Conservation (phyloP, 1,140 invertebrate genomes). For the Hycleus phaleratus region DNA sequence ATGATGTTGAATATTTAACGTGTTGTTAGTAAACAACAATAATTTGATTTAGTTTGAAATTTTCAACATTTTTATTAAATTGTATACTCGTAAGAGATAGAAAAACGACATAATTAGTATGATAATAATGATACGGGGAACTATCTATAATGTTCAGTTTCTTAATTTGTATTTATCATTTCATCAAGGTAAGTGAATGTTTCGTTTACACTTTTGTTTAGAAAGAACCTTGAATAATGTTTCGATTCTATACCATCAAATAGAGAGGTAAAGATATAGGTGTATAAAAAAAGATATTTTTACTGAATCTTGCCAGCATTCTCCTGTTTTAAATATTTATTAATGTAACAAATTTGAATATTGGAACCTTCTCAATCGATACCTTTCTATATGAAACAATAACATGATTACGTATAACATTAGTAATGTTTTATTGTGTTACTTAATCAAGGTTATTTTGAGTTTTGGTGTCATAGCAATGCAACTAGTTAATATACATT, state of each 20-base stretch:
- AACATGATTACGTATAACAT: conserved; percentile 17
- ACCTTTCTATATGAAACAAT: conserved; percentile 24
- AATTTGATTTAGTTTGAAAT: no score
- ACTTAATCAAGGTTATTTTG: conserved; percentile 28
- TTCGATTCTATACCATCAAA: conserved; percentile 28
- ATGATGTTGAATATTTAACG: no score
- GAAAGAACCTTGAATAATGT: conserved; percentile 33
- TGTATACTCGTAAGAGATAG: no score
- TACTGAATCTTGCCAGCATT: conserved; percentile 29
- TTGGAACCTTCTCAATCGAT: conserved; percentile 26
- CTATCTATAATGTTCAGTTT: no score
- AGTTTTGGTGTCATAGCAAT: conserved; percentile 22
- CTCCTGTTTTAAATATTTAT: conserved; percentile 31
- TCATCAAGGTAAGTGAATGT: conserved; percentile 32
- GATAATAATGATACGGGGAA: no score
- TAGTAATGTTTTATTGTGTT: conserved; percentile 27
- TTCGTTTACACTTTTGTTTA: conserved; percentile 31
- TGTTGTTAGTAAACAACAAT: no score
- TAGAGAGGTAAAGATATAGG: conserved; percentile 10
- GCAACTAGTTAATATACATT: conserved; percentile 19
- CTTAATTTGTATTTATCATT: conserved; percentile 13
- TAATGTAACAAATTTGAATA: conserved; percentile 14
- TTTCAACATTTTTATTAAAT: no score
- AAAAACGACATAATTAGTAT: no score
- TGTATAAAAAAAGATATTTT: conserved; percentile 16